Evolutionary conservation across 2,113 vertebrate genomes (phyloP).

Genomic region (Zosterops lateralis): DNA sequence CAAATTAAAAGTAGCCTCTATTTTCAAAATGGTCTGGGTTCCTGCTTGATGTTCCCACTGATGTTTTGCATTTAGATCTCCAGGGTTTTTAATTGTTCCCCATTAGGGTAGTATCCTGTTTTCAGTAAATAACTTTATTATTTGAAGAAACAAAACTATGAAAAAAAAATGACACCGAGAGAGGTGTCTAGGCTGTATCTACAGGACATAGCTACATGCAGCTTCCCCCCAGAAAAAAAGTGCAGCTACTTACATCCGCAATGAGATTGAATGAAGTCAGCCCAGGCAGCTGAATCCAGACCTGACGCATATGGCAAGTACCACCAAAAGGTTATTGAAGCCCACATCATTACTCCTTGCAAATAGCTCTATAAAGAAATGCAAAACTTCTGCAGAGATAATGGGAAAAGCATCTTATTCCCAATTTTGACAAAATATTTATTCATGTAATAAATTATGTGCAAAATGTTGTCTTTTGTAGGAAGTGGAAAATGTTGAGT

Average conservation of each 20-base stretch:
- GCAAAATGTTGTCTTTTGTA: neutral
- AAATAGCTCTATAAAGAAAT: neutral
- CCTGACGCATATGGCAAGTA: neutral
- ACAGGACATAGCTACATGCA: fast-evolving
- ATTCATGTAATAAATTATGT: neutral
- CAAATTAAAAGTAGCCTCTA: neutral
- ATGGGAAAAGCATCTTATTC: neutral
- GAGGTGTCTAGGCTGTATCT: neutral
- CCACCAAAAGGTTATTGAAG: neutral
- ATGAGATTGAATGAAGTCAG: neutral
- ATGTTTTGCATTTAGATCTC: neutral
- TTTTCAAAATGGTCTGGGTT: neutral
- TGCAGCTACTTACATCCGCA: neutral
- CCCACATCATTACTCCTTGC: neutral
- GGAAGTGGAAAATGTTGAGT: neutral
- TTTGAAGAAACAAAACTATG: neutral
- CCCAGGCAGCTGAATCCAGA: neutral
- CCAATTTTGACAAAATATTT: neutral
- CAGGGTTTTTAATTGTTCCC: neutral
- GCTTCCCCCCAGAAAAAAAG: neutral
- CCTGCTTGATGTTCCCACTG: neutral
- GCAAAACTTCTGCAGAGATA: neutral
- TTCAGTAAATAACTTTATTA: neutral
- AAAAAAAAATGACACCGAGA: neutral
- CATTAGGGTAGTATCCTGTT: neutral